Conservation (phyloP, 64 coral and sea anemone species). For the Dendronephthya gigantea region DNA sequence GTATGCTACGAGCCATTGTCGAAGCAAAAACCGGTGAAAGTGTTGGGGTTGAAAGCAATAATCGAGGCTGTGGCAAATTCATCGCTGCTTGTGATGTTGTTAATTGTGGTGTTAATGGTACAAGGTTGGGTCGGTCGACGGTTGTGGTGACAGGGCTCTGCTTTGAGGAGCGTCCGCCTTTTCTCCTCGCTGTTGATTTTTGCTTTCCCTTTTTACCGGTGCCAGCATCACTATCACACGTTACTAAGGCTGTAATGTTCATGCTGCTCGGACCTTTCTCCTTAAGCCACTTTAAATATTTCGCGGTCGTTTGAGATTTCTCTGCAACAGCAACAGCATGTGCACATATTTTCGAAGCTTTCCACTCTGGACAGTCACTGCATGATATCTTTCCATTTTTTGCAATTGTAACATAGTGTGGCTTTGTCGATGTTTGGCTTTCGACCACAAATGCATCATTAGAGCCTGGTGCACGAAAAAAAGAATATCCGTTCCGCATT, state of each 20-base stretch:
- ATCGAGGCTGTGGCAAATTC: no score
- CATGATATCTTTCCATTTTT: slow-evolving; percentile 8
- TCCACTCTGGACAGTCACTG: no score
- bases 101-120: background rate
- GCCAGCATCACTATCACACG: background rate
- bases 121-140: background rate
- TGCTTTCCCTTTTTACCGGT: background rate
- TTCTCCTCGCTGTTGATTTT: background rate
- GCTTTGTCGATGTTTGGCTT: background rate
- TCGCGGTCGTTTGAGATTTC: background rate
- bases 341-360: background rate
- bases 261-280: background rate
- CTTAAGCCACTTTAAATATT: no score
- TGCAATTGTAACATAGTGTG: background rate
- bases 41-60: no score
- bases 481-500: no score
- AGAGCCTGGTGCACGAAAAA: no score
- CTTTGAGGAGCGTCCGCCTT: background rate
- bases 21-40: no score
- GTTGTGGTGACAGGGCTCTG: no score
- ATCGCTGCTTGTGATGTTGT: background rate
- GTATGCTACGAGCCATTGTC: no score
- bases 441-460: background rate
- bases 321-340: background rate
- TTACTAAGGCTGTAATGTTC: background rate